Evolutionary conservation across 2,113 vertebrate genomes (phyloP), one percentile per base, ranked within the genome.

Genomic region (Malurus elegans): DNA sequence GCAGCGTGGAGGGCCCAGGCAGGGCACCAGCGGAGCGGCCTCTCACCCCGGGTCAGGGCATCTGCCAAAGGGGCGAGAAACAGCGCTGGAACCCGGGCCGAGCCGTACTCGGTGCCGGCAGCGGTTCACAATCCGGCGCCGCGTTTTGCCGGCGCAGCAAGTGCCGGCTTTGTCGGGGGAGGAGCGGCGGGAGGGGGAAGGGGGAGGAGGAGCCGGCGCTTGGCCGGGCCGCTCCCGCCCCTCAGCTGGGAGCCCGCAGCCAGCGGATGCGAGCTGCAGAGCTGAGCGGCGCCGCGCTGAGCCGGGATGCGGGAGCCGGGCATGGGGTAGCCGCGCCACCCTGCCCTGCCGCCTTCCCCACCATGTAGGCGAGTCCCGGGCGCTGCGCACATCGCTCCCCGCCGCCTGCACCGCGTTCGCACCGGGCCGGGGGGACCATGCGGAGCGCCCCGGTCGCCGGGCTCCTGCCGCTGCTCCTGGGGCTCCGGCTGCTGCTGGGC

Each of bases 401-500:
- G 56, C 90, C 71, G 62, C 80, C 72, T 69, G 65, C 85, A 28
- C 50, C 71, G 60, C 69, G 3, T 47, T 71, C 38, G 61, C 60
- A 47, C 66, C 67, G 82, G 38, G 12, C 69, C 79, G 57, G 76
- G 84, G 70, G 82, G 85, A 97, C 96, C 97, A 98, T 98, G 81
- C 89, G 86, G 74, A 91, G 95, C 79, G 83, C 96, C 65, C 94
- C 88, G 86, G 74, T 83, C 51, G 94, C 93, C 92, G 96, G 62
- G 97, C 94, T 94, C 76, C 67, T 92, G 74, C 92, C 97, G 85
- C 96, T 98, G 97, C 97, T 97, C 70, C 94, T 96, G 91, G 89
- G 98, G 92, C 95, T 98, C 79, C 96, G 98, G 45, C 91, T 98
- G 29, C 93, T 98, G 28, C 97, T 99, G 90, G 98, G 98, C 92